Percentiles rank a stretch among this genome's conserved stretches.
Evolutionary conservation across 2,797 vertebrate species (phyloP).

Genomic region (Chelidonichthys spinosus): DNA sequence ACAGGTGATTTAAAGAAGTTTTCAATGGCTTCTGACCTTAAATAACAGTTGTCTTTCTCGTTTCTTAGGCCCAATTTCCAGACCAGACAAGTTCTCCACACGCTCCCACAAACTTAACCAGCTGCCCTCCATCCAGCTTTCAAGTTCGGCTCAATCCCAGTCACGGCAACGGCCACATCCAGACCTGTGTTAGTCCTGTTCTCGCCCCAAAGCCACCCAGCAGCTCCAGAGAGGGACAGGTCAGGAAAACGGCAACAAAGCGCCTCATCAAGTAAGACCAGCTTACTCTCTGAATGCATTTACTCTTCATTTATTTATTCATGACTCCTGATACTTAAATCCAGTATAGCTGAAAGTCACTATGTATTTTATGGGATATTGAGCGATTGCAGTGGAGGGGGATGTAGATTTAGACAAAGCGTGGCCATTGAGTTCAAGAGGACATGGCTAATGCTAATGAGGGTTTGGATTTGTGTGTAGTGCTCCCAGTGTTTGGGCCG

Average conservation of each 20-base stretch:
- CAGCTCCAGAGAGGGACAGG: slow-evolving; percentile 79
- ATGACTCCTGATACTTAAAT: slow-evolving; percentile 6
- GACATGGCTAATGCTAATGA: slow-evolving; percentile 74
- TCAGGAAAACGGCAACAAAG: slow-evolving; percentile 86
- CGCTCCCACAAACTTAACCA: slow-evolving; percentile 67
- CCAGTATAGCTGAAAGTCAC: not conserved
- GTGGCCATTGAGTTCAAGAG: slow-evolving; percentile 60
- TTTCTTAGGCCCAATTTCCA: slow-evolving; percentile 83
- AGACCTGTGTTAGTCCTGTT: slow-evolving; percentile 66
- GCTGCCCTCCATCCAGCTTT: slow-evolving; percentile 73
- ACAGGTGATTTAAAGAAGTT: no score
- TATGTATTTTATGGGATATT: slow-evolving; percentile 18
- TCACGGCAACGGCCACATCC: slow-evolving; percentile 81
- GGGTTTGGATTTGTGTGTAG: slow-evolving; percentile 65
- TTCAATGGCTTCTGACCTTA: not conserved
- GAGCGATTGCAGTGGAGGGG: slow-evolving; percentile 25
- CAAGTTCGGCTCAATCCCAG: slow-evolving; percentile 72
- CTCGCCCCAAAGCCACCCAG: slow-evolving; percentile 82
- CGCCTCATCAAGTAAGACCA: slow-evolving; percentile 89
- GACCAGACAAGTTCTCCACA: slow-evolving; percentile 74
- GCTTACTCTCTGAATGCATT: slow-evolving; percentile 15
- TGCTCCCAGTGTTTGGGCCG: slow-evolving; percentile 69
- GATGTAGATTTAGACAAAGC: slow-evolving; percentile 40
- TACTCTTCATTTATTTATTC: slow-evolving; percentile 1
- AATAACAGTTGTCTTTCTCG: slow-evolving; percentile 48